These are phyloP conservation scores for Acestrorhynchus altus DNA, from an alignment of 2,797 vertebrate species.

Conservation along the genomic window DNA sequence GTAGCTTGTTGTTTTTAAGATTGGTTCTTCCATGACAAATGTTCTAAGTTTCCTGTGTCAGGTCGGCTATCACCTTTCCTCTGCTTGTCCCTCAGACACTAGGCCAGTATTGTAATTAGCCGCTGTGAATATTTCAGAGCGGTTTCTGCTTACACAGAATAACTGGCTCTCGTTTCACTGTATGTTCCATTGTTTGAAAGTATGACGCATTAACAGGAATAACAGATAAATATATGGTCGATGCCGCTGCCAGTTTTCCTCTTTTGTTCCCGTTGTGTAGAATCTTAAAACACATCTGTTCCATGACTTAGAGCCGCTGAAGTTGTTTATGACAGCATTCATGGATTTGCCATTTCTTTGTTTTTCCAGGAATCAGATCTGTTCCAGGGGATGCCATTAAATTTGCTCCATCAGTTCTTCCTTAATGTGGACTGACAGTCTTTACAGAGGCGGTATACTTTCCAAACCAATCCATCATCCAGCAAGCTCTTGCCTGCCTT, in stretches of 20 bases:
- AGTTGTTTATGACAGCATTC: slow-evolving; percentile 13
- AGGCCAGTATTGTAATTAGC: slow-evolving; percentile 63
- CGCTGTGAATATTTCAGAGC: slow-evolving; percentile 70
- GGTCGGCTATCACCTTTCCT: slow-evolving; percentile 16
- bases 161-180: slow-evolving; percentile 46
- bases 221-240: slow-evolving; percentile 47
- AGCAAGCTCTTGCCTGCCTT: background rate
- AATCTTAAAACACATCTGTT: background rate
- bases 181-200: slow-evolving; percentile 26
- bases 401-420: slow-evolving; percentile 24
- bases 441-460: background rate
- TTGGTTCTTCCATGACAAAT: slow-evolving; percentile 29
- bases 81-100: slow-evolving; percentile 37
- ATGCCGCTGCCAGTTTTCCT: slow-evolving; percentile 13
- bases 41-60: slow-evolving; percentile 9
- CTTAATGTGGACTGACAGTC: slow-evolving; percentile 27
- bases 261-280: background rate
- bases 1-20: background rate
- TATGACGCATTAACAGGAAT: slow-evolving; percentile 32
- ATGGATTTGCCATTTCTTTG: slow-evolving; percentile 35
- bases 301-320: background rate
- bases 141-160: slow-evolving; percentile 63
- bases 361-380: slow-evolving; percentile 48
- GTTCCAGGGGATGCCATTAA: slow-evolving; percentile 29
- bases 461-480: background rate